These are phyloP conservation scores for Scomber scombrus DNA, from an alignment of 2,113 vertebrate genomes.

Conservation along the genomic window DNA sequence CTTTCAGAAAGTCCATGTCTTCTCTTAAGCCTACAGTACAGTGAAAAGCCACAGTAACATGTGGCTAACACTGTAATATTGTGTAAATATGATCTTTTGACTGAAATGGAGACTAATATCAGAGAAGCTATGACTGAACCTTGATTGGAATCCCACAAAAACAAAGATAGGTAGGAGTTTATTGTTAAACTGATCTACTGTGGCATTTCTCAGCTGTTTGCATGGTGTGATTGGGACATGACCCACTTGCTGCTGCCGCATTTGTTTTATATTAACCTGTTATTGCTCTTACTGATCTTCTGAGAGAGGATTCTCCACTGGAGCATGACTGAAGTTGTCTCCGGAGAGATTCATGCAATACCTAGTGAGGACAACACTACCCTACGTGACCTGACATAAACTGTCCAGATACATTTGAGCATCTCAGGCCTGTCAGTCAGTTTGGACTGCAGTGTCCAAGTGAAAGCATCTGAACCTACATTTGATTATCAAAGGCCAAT, in stretches of 20 bases:
- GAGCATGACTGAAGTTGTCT: background rate
- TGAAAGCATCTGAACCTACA: background rate
- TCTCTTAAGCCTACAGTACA: background rate
- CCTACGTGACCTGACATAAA: constrained; percentile 19
- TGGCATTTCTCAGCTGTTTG: background rate
- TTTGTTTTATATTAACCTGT: constrained; percentile 38
- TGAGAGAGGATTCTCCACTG: constrained; percentile 41
- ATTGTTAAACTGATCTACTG: background rate
- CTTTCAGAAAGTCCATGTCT: background rate
- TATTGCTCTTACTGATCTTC: constrained; percentile 39
- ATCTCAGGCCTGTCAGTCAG: background rate
- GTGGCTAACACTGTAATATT: background rate
- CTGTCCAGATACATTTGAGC: background rate
- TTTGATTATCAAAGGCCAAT: too few relatives aligned
- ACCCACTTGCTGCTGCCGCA: constrained; percentile 14
- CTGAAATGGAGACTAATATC: background rate
- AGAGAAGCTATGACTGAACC: background rate
- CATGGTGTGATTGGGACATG: constrained; percentile 5
- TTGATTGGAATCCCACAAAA: constrained; percentile 5
- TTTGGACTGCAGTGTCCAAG: background rate
- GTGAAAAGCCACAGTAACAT: background rate
- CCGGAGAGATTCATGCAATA: constrained; percentile 20
- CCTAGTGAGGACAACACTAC: constrained; percentile 8
- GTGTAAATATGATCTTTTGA: background rate
- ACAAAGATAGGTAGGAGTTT: background rate